Conservation (phyloP, 1,140 invertebrate species). For the Elymnias hypermnestra region DNA sequence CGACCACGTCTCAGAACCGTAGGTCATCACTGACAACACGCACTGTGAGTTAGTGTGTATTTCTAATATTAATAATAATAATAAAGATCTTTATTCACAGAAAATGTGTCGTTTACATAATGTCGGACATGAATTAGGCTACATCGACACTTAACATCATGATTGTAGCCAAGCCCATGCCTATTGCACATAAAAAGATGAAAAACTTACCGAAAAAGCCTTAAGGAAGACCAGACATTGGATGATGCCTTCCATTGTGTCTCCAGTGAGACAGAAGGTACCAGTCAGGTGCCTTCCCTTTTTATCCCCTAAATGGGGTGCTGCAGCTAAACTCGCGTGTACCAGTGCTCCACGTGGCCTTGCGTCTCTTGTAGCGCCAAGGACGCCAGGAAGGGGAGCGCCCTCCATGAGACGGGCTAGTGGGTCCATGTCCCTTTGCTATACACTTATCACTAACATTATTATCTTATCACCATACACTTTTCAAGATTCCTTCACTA, state of each 20-base stretch:
- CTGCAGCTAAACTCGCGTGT: constrained; percentile 84
- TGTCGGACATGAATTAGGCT: too few relatives aligned
- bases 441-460: constrained; percentile 20
- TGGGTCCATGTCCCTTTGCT: constrained; percentile 81
- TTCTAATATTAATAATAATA: too few relatives aligned
- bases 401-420: constrained; percentile 85
- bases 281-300: constrained; percentile 86
- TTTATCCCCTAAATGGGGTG: constrained; percentile 82
- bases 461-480: neutral
- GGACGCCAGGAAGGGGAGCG: constrained; percentile 79
- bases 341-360: constrained; percentile 83
- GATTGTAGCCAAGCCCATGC: too few relatives aligned
- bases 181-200: too few relatives aligned
- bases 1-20: too few relatives aligned
- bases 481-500: neutral
- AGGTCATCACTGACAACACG: too few relatives aligned
- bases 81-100: too few relatives aligned
- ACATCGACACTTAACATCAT: too few relatives aligned
- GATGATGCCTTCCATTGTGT: constrained; percentile 94
- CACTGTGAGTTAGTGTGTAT: too few relatives aligned
- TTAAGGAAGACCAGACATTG: constrained; percentile 94
- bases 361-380: constrained; percentile 76
- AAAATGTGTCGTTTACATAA: too few relatives aligned
- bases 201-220: constrained; percentile 87
- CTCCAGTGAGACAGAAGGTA: constrained; percentile 90